Conservation (phyloP, 1,140 invertebrate species). For the Diorhabda sublineata region DNA sequence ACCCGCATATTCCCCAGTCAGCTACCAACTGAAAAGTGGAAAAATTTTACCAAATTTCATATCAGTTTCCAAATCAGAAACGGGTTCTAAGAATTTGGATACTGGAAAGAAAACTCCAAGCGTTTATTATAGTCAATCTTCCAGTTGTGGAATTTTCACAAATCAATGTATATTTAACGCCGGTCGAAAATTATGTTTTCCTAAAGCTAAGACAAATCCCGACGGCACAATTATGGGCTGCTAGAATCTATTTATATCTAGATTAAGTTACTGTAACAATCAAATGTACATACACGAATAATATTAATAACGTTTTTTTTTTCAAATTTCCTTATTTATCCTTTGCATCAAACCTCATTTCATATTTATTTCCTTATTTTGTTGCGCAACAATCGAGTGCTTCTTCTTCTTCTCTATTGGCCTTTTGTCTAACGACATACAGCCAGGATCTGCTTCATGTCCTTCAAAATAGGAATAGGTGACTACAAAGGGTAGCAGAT, state of each 20-base stretch:
- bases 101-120: slow-evolving; percentile 62
- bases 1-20: slow-evolving; percentile 37
- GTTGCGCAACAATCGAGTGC: too few relatives aligned
- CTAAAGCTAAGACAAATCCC: slow-evolving; percentile 58
- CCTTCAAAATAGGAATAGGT: too few relatives aligned
- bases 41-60: slow-evolving; percentile 55
- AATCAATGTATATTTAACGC: slow-evolving; percentile 77
- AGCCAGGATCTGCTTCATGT: too few relatives aligned
- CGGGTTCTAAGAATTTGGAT: slow-evolving; percentile 57
- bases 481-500: too few relatives aligned
- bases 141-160: slow-evolving; percentile 79
- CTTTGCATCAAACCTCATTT: too few relatives aligned
- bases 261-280: slow-evolving; percentile 12
- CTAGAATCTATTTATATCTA: slow-evolving; percentile 22
- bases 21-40: slow-evolving; percentile 38
- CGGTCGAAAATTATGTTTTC: slow-evolving; percentile 73
- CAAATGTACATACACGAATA: neutral
- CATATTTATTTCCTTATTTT: too few relatives aligned
- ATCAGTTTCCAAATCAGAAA: slow-evolving; percentile 72
- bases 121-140: slow-evolving; percentile 79
- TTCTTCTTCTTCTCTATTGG: too few relatives aligned
- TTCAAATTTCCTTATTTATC: too few relatives aligned
- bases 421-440: too few relatives aligned
- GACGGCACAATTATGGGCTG: slow-evolving; percentile 55
- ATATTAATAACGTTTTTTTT: too few relatives aligned